Percentiles rank a stretch among this genome's conserved stretches.
Conservation (phyloP, 2,113 vertebrate species). For the Tautogolabrus adspersus region DNA sequence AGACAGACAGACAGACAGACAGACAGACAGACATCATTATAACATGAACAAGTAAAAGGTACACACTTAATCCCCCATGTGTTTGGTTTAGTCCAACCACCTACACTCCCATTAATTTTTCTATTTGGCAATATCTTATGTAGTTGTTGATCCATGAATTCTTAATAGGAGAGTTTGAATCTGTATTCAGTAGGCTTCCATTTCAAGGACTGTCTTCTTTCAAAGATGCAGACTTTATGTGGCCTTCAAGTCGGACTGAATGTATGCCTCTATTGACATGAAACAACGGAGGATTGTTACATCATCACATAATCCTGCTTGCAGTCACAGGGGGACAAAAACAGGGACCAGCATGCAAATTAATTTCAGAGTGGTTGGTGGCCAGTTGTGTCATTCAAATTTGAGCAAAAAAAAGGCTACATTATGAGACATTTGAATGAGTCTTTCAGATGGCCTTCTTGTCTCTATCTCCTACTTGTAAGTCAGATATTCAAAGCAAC, state of each 20-base stretch:
- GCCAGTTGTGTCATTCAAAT: background rate
- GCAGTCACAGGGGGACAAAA: background rate
- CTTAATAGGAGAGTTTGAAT: constrained; percentile 13
- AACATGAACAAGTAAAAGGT: no score
- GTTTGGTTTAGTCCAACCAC: background rate
- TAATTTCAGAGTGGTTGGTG: background rate
- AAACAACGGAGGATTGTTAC: background rate
- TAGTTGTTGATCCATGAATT: constrained; percentile 7
- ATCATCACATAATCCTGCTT: background rate
- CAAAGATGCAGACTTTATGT: background rate
- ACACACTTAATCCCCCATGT: background rate
- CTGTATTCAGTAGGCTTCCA: background rate
- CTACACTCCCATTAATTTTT: constrained; percentile 1
- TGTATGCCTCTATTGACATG: background rate
- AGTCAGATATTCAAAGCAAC: background rate
- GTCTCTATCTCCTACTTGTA: no score
- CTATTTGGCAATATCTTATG: background rate
- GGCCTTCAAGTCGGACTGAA: constrained; percentile 4
- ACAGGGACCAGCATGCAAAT: background rate
- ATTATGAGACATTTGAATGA: background rate
- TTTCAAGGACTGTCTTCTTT: background rate
- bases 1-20: no score
- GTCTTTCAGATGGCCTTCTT: background rate
- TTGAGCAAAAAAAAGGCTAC: background rate
- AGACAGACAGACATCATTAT: no score